These are phyloP conservation scores for Athalia cordata DNA, from an alignment of 2,888 invertebrate species.

Conservation along the genomic window DNA sequence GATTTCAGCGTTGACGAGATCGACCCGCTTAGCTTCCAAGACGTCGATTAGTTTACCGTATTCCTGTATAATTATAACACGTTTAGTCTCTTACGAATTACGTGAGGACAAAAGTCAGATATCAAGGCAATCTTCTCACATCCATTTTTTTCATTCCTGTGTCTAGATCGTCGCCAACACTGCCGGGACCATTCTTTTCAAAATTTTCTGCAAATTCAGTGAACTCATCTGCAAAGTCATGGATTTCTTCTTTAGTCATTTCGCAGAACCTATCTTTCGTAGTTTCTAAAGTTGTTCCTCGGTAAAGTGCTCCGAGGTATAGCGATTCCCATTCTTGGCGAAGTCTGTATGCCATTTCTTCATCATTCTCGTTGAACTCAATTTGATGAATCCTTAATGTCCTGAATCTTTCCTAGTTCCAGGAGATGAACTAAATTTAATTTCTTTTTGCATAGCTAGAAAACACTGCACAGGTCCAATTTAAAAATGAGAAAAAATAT, in stretches of 20 bases:
- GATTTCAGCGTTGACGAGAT: constrained; percentile 84
- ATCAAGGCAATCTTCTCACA: constrained; percentile 65
- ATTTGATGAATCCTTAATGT: constrained; percentile 84
- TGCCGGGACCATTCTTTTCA: constrained; percentile 85
- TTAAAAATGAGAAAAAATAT: neutral
- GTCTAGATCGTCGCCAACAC: constrained; percentile 87
- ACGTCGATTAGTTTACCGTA: constrained; percentile 80
- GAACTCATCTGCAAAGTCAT: constrained; percentile 78
- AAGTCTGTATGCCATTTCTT: constrained; percentile 77
- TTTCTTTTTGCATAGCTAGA: neutral
- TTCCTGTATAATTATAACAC: constrained; percentile 72
- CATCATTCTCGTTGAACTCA: constrained; percentile 77
- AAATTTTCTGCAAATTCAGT: constrained; percentile 84
- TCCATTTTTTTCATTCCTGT: constrained; percentile 83
- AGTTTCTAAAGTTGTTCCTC: constrained; percentile 82
- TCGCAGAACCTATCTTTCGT: constrained; percentile 92
- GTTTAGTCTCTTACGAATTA: constrained; percentile 23
- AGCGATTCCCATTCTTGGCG: constrained; percentile 83
- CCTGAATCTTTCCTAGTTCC: constrained; percentile 85
- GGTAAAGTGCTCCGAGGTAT: constrained; percentile 81
- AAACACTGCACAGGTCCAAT: neutral
- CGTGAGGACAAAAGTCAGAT: constrained; percentile 6
- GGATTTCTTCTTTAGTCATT: constrained; percentile 85
- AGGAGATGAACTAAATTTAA: neutral
- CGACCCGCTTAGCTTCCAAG: constrained; percentile 80